Conservation (phyloP, 2,888 invertebrate species). For the Scotopteryx bipunctaria region DNA sequence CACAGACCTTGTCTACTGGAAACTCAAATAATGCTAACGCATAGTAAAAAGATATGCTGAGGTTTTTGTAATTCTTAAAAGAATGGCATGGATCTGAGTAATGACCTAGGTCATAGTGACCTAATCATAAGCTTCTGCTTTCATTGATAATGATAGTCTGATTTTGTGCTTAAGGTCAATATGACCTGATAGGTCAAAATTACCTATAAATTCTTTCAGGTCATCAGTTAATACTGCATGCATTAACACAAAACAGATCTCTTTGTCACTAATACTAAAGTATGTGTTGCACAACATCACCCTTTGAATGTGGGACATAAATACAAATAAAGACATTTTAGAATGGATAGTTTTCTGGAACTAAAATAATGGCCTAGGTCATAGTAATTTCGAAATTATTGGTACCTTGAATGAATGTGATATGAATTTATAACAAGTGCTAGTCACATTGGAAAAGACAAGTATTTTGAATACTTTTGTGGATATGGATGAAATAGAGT, state of each 20-base stretch:
- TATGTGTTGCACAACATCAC: no score
- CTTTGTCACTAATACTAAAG: no score
- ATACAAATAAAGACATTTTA: neutral
- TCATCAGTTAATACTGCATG: neutral
- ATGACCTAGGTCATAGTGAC: neutral
- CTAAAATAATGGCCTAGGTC: conserved; percentile 4
- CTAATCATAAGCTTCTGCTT: no score
- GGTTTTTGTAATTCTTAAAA: no score
- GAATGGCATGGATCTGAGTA: no score
- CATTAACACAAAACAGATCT: neutral
- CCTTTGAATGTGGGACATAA: neutral
- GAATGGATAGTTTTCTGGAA: neutral
- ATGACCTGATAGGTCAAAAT: no score
- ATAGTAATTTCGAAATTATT: conserved; percentile 2
- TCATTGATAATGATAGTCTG: no score
- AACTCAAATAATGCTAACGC: conserved; percentile 23
- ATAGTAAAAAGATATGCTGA: conserved; percentile 5
- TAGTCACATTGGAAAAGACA: conserved; percentile 22
- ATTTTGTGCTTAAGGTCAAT: no score
- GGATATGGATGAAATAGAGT: no score
- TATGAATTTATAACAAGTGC: conserved; percentile 17
- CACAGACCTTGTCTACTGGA: conserved; percentile 29
- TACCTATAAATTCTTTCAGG: no score
- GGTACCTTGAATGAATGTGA: conserved; percentile 9
- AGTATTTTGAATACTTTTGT: conserved; percentile 19